These are phyloP conservation scores for Hyles vespertilio DNA, from an alignment of 1,140 invertebrate genomes.

Conservation along the genomic window DNA sequence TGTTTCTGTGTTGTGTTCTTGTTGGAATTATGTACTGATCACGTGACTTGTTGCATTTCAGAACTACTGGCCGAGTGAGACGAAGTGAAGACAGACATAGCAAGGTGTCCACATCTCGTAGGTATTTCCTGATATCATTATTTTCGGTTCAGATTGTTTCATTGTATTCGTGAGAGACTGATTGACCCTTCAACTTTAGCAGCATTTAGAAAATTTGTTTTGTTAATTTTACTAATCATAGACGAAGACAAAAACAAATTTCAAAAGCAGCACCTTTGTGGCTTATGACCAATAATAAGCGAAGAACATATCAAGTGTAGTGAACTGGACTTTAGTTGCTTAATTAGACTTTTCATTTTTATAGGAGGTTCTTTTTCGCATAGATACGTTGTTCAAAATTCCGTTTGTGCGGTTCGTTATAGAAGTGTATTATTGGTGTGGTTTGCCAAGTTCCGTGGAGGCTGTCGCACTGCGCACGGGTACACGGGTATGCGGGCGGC, in stretches of 20 bases:
- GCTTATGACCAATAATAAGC: slow-evolving; percentile 50
- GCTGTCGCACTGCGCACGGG: slow-evolving; percentile 18
- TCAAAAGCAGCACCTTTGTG: slow-evolving; percentile 29
- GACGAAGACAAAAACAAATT: slow-evolving; percentile 20
- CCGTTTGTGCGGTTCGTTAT: slow-evolving; percentile 30
- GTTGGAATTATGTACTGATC: not conserved
- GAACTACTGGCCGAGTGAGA: slow-evolving; percentile 54
- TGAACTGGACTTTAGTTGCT: slow-evolving; percentile 42
- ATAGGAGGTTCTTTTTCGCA: slow-evolving; percentile 71
- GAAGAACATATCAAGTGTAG: slow-evolving; percentile 65
- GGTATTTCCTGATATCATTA: slow-evolving; percentile 30
- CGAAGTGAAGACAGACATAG: no score
- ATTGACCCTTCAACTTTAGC: slow-evolving; percentile 64
- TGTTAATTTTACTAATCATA: slow-evolving; percentile 40
- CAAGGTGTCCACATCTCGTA: no score
- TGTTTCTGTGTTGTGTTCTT: no score
- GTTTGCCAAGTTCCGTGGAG: slow-evolving; percentile 34
- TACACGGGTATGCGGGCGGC: no score
- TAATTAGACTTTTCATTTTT: slow-evolving; percentile 31
- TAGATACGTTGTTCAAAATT: slow-evolving; percentile 69
- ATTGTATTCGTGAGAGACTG: slow-evolving; percentile 68
- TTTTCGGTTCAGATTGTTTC: slow-evolving; percentile 57
- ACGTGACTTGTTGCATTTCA: slow-evolving; percentile 31
- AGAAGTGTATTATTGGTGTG: slow-evolving; percentile 1
- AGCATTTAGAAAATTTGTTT: slow-evolving; percentile 69